Conservation (phyloP, 2,797 vertebrate genomes). For the Ctenopoma kingsleyae region DNA sequence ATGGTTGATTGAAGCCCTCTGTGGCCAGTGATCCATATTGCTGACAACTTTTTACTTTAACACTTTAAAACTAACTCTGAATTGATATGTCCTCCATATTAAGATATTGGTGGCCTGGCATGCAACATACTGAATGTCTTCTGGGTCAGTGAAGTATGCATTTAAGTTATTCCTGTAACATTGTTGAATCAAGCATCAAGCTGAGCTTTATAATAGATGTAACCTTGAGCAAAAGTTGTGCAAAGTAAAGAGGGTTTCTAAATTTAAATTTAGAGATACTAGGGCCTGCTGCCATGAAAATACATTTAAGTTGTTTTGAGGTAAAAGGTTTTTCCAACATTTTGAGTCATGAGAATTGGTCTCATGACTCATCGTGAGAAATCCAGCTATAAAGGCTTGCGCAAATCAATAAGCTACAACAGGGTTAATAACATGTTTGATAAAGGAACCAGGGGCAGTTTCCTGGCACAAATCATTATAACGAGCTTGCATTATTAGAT, state of each 20-base stretch:
- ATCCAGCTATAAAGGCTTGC: not conserved
- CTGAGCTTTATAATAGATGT: not conserved
- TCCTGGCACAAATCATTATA: conserved; percentile 37
- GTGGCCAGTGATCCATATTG: conserved; percentile 57
- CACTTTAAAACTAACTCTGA: conserved; percentile 33
- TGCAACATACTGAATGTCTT: not conserved
- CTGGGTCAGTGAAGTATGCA: conserved; percentile 5
- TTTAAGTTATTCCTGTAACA: not conserved
- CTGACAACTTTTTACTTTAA: conserved; percentile 54
- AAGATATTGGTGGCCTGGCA: conserved; percentile 26
- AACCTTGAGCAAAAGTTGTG: not conserved
- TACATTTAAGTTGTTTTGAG: not conserved
- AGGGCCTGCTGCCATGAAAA: not conserved
- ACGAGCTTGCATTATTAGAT: conserved; percentile 27
- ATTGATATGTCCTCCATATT: conserved; percentile 33
- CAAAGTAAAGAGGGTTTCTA: conserved; percentile 2
- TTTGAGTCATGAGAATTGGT: too few species aligned
- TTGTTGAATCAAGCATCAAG: not conserved
- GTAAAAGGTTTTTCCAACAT: conserved; percentile 22
- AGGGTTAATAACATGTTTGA: conserved; percentile 43
- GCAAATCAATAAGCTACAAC: conserved; percentile 42
- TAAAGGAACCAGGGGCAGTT: conserved; percentile 31
- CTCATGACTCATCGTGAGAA: not conserved
- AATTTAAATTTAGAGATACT: not conserved
- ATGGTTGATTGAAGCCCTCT: conserved; percentile 60